Percentiles rank a stretch among this genome's conserved stretches.
phyloP scores from a whole-genome alignment of 1,140 invertebrate genomes.

The Conus betulinus region DNA sequence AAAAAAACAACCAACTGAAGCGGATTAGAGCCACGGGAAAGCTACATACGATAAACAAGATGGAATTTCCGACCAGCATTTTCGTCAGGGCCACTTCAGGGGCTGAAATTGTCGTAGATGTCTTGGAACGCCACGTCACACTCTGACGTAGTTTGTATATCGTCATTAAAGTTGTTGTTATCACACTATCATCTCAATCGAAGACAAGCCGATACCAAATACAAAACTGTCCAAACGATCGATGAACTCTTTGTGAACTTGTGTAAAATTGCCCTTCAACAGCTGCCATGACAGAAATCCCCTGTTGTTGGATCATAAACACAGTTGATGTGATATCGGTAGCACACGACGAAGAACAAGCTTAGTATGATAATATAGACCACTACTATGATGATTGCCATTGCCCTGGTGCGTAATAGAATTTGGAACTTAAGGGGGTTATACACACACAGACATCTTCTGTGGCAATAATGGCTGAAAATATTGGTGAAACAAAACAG shows the following conservation, averaged over 20 bases:
- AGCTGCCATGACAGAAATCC: too few species aligned
- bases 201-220: neutral
- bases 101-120: neutral
- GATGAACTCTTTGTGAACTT: too few species aligned
- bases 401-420: neutral
- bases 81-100: constrained; percentile 3
- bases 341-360: neutral
- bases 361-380: neutral
- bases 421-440: neutral
- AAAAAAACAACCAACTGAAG: neutral
- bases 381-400: neutral
- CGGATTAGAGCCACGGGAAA: neutral
- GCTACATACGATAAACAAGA: constrained; percentile 18
- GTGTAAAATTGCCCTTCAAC: neutral
- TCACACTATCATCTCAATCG: neutral
- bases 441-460: constrained; percentile 2
- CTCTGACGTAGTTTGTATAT: neutral
- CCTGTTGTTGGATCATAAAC: neutral
- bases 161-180: neutral
- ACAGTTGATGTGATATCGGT: neutral
- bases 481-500: neutral
- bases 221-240: too few species aligned
- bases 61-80: constrained; percentile 12
- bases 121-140: neutral
- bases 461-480: constrained; percentile 15